Base-by-base conservation (phyloP, 2,113 vertebrate genomes). In the Astur gentilis region DNA sequence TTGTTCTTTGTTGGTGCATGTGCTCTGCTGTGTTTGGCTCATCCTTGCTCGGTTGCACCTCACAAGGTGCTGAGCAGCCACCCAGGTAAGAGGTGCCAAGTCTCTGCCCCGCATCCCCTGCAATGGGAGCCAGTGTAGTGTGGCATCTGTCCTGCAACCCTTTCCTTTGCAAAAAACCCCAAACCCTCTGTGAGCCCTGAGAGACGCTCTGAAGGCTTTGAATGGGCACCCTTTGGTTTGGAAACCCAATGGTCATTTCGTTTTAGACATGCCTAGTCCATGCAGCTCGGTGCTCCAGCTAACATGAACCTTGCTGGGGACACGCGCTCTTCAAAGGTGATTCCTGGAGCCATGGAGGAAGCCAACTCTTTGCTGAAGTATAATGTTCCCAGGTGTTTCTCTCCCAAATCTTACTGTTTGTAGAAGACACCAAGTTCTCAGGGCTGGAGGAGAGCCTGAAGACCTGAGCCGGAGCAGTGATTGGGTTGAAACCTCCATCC, bases 291-390 rank as follows among this genome's bases (percentile, higher is more conserved):
- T 4, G 13, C 38, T 47, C 54, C 47, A 55, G 36, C 47, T 42
- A 31, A 72, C 0, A 2, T 21, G 27, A 75, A 13, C 69, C 55
- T 73, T 65, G 21, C 10, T 11, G 23, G 42, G 31, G 16, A 29
- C 38, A 13, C 0, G 1, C 0, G 2, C 8, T 75, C 45, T 81
- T 77, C 64, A 52, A 10, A 38, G 7, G 17, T 10, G 44, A 22
- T 57, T 34, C 42, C 38, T 67, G 61, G 38, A 79, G 29, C 58
- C 15, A 11, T 5, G 50, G 38, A 79, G 10, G 9, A 62, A 73
- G 10, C 13, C 58, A 80, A 1, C 0, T 57, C 36, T 80, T 65
- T 67, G 10, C n/a, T 64, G 32, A 16, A 82, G 23, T 44, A 3
- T 1, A 20, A 49, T 11, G 5, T 55, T 84, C 66, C 38, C 42